These are phyloP conservation scores for Actinia tenebrosa DNA, from an alignment of 64 coral and sea anemone species.

Conservation along the genomic window DNA sequence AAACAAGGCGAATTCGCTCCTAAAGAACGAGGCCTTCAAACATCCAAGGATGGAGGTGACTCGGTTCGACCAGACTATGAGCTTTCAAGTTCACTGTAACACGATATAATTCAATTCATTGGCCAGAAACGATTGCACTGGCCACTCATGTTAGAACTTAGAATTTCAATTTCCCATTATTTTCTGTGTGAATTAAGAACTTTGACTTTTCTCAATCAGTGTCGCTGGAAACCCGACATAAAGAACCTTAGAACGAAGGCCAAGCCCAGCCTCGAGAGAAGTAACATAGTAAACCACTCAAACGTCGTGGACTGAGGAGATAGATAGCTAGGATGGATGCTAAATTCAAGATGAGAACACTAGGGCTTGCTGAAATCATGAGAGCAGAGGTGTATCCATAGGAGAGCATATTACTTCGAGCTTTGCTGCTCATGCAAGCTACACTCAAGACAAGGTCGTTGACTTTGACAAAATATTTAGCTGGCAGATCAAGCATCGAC, in stretches of 20 bases:
- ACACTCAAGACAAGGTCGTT: neutral
- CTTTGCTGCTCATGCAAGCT: neutral
- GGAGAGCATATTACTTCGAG: neutral
- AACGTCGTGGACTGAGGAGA: neutral
- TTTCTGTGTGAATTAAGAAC: constrained; percentile 2
- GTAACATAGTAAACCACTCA: neutral
- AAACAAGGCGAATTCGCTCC: neutral
- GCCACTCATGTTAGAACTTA: neutral
- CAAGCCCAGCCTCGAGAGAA: neutral
- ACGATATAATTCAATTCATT: neutral
- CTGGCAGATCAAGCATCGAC: neutral
- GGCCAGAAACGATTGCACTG: neutral
- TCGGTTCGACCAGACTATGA: neutral
- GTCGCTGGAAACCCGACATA: neutral
- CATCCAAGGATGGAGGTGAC: neutral
- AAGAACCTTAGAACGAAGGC: neutral
- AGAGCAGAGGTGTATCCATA: neutral
- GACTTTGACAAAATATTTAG: neutral
- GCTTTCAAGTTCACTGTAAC: neutral
- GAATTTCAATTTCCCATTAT: neutral
- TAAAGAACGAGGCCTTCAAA: neutral
- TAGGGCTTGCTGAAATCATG: neutral
- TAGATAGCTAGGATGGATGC: neutral
- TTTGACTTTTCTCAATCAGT: neutral
- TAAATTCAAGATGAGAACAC: neutral